Evolutionary conservation across 64 coral and sea anemone genomes (phyloP).

Genomic region (Cladopsammia gracilis): DNA sequence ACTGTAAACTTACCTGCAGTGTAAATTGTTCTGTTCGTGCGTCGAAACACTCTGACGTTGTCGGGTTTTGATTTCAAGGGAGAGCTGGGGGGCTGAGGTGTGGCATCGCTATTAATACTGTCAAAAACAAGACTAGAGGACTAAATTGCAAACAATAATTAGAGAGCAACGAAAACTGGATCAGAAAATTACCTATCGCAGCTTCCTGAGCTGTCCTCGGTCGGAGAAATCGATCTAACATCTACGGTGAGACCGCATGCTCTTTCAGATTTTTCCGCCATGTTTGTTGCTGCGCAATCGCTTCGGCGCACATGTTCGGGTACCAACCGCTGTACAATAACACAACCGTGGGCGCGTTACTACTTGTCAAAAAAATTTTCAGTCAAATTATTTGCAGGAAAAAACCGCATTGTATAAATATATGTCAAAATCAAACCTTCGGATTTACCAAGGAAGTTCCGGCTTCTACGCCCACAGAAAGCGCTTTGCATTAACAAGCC

Average conservation of each 20-base stretch:
- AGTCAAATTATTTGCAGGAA: neutral
- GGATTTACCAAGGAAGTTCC: neutral
- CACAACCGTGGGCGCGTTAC: neutral
- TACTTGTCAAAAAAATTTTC: neutral
- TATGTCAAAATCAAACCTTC: neutral
- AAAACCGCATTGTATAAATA: neutral
- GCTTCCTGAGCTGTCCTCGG: slow-evolving; percentile 76
- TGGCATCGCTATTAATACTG: slow-evolving; percentile 23
- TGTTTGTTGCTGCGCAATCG: slow-evolving; percentile 33
- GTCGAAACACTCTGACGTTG: slow-evolving; percentile 58
- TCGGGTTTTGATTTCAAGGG: slow-evolving; percentile 55
- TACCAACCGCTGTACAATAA: neutral
- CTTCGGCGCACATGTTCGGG: neutral
- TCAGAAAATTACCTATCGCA: slow-evolving; percentile 43
- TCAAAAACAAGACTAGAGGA: neutral
- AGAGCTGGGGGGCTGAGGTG: slow-evolving; percentile 35
- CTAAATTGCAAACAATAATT: neutral
- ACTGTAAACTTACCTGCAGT: slow-evolving; percentile 47
- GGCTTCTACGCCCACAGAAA: slow-evolving; percentile 7
- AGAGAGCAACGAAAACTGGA: neutral
- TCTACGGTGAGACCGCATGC: slow-evolving; percentile 30
- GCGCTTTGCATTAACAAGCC: neutral
- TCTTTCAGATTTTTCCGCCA: slow-evolving; percentile 62
- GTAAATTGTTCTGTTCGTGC: slow-evolving; percentile 68
- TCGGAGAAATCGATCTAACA: slow-evolving; percentile 67